A percentile compares a stretch with the other conserved stretches of the same genome.
phyloP scores from a whole-genome alignment of 2,888 invertebrate species.

The Epinotia bilunana region DNA sequence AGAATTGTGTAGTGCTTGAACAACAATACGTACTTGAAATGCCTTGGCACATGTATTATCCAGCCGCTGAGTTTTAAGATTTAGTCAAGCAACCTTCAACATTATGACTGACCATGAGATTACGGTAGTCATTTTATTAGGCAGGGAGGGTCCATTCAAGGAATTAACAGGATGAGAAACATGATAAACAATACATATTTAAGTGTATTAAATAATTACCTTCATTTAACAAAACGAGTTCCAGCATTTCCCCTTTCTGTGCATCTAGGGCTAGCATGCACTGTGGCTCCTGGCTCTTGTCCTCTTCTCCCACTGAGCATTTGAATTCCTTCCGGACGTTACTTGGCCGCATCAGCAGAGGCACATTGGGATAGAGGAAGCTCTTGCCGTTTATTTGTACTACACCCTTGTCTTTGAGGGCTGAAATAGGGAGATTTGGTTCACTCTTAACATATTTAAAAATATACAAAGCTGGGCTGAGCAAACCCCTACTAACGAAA shows the following conservation, averaged over 20 bases:
- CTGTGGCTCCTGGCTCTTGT: slow-evolving; percentile 68
- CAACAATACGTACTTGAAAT: too few species aligned
- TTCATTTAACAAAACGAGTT: slow-evolving; percentile 86
- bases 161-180: too few species aligned
- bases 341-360: slow-evolving; percentile 81
- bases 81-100: too few species aligned
- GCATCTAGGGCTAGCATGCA: slow-evolving; percentile 84
- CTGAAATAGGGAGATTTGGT: slow-evolving; percentile 56
- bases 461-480: not conserved
- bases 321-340: slow-evolving; percentile 66
- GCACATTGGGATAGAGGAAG: slow-evolving; percentile 84
- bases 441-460: not conserved
- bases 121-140: too few species aligned
- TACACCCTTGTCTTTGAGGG: slow-evolving; percentile 62
- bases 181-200: too few species aligned
- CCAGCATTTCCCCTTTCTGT: slow-evolving; percentile 77
- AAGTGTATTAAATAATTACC: slow-evolving; percentile 64
- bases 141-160: too few species aligned
- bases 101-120: too few species aligned
- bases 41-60: too few species aligned
- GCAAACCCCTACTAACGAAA: too few species aligned
- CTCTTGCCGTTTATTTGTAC: slow-evolving; percentile 86
- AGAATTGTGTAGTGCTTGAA: too few species aligned
- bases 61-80: too few species aligned
- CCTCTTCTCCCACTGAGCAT: slow-evolving; percentile 73